Base-by-base conservation (phyloP, 2,888 invertebrate species). In the Phragmatobia fuliginosa region DNA sequence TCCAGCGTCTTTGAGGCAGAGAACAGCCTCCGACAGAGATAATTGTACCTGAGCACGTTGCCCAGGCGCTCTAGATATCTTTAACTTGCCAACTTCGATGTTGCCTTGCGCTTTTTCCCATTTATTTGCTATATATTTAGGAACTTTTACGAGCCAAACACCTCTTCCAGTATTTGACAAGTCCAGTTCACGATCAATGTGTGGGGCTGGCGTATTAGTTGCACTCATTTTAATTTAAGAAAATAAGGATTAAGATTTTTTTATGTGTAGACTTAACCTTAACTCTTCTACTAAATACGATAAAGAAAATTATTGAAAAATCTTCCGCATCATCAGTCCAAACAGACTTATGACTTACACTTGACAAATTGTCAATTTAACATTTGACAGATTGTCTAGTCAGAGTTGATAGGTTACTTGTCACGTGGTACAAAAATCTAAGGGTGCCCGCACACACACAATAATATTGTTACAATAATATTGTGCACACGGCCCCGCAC, bases 91-190 rank as follows among this genome's bases (percentile, higher is more conserved):
- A 61, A 99, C 99, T 95, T 99, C 99, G 86, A 98, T 97, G 87
- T 98, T 98, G 60, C 98, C 97, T n/a, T 97, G 96, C 14, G 98
- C 97, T 89, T 98, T 98, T 88, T 98, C 98, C 99, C 99, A 99
- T 95, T 98, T 97, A 84, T 98, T 98, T 8, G 99, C 98, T 82
- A 99, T 97, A 91, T 99, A 99, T 94, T 99, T 99, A 1, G 99
- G 99, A 16, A 97, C 97, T 94, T 99, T 99, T 0, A 99, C 99
- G 11, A 99, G 96, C 99, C 99, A 99, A 18, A 99, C 98, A 72
- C 99, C 99, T 84, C 99, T 96, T 28, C 97, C 97, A 28, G 98
- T 97, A 90, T 98, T 98, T 28, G 98, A 97, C 67, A 98, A 95
- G 94, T 99, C 99, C 76, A 99, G 95, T 90, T 98, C 98, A 77